Evolutionary conservation across 2,888 invertebrate genomes (phyloP).

Genomic region (Apotomis betuletana): DNA sequence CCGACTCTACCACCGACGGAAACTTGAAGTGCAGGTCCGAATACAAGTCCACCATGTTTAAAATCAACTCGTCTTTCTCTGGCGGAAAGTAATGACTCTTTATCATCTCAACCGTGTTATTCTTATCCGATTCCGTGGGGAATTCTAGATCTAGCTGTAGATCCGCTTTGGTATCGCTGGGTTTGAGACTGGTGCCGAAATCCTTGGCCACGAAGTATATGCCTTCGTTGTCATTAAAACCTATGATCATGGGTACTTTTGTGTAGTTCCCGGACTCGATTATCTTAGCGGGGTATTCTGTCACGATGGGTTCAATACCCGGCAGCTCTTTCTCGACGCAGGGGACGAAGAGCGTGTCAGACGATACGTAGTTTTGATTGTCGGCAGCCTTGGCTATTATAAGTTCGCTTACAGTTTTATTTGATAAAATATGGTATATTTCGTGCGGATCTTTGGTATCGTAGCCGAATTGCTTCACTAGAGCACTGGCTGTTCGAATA

Average conservation of each 20-base stretch:
- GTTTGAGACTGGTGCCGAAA: slow-evolving; percentile 63
- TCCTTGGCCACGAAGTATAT: slow-evolving; percentile 71
- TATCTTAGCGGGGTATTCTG: slow-evolving; percentile 64
- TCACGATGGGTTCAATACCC: slow-evolving; percentile 67
- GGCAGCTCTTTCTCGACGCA: slow-evolving; percentile 70
- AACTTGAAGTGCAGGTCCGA: slow-evolving; percentile 75
- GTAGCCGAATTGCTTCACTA: slow-evolving; percentile 70
- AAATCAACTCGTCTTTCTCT: slow-evolving; percentile 66
- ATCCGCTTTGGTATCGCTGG: slow-evolving; percentile 56
- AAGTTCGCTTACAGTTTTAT: slow-evolving; percentile 62
- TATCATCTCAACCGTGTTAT: slow-evolving; percentile 60
- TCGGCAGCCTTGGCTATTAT: slow-evolving; percentile 62
- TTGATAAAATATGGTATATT: slow-evolving; percentile 66
- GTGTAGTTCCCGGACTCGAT: slow-evolving; percentile 70
- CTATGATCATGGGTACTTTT: slow-evolving; percentile 76
- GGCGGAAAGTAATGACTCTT: slow-evolving; percentile 65
- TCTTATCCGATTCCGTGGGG: slow-evolving; percentile 61
- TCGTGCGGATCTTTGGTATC: slow-evolving; percentile 66
- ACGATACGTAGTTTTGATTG: slow-evolving; percentile 66
- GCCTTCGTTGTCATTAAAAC: slow-evolving; percentile 74
- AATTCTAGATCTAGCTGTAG: slow-evolving; percentile 68
- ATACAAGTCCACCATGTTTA: slow-evolving; percentile 73
- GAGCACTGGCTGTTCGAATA: slow-evolving; percentile 62
- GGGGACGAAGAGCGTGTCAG: slow-evolving; percentile 69
- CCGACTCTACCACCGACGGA: slow-evolving; percentile 68